Evolutionary conservation across 2,888 invertebrate species (phyloP).

Genomic region (Troilus luridus): DNA sequence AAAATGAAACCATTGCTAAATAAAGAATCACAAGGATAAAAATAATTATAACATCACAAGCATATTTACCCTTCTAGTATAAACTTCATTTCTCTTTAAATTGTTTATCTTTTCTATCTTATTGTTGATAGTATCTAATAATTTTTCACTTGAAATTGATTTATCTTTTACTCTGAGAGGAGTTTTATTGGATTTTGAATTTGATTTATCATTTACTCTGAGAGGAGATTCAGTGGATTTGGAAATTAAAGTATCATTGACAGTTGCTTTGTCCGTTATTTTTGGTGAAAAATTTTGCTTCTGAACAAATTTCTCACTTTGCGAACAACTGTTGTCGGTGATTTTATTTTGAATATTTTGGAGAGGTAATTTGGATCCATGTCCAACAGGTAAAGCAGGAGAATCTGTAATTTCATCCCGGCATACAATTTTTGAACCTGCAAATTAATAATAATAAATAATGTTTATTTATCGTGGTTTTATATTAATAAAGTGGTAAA

Average conservation of each 20-base stretch:
- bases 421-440: constrained; percentile 25
- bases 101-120: constrained; percentile 42
- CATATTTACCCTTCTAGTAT: constrained; percentile 46
- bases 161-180: not conserved
- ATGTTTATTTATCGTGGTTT: not conserved
- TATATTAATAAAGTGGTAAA: not conserved
- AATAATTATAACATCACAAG: not conserved
- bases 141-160: constrained; percentile 8
- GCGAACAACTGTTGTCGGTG: not conserved
- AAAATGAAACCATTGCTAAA: not conserved
- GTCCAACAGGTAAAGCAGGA: not conserved
- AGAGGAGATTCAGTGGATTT: not conserved
- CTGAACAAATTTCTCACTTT: not conserved
- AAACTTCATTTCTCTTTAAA: constrained; percentile 43
- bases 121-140: constrained; percentile 7
- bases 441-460: not conserved
- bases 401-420: not conserved
- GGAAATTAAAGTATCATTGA: not conserved
- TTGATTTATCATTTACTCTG: not conserved
- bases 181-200: not conserved
- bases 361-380: not conserved
- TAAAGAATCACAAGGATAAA: not conserved
- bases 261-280: not conserved
- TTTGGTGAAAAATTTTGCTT: not conserved
- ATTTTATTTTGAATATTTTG: constrained; percentile 30